Evolutionary conservation across 2,797 vertebrate species (phyloP).

Genomic region (Chiroxiphia lanceolata): DNA sequence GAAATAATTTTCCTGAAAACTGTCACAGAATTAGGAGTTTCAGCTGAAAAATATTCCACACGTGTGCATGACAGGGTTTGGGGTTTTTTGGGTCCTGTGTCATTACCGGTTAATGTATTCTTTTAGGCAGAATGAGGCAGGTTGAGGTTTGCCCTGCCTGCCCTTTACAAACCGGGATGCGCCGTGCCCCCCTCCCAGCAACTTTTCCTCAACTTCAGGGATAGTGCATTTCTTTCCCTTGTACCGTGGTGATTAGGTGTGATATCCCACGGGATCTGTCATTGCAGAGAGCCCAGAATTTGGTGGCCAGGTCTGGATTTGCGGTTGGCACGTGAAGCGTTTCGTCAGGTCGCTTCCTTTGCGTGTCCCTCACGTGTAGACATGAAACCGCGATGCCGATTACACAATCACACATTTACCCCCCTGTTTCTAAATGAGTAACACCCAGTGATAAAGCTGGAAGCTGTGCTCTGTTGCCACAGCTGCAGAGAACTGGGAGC

Average conservation of each 20-base stretch:
- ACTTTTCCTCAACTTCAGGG: not conserved
- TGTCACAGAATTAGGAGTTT: not conserved
- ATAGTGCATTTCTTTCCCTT: not conserved
- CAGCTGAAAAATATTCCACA: not conserved
- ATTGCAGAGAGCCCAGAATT: not conserved
- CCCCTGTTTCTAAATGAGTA: not conserved
- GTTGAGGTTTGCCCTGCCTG: not conserved
- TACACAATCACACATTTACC: not conserved
- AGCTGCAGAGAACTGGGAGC: conserved; percentile 11
- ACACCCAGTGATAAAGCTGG: not conserved
- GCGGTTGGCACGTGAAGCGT: not conserved
- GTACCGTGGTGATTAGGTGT: not conserved
- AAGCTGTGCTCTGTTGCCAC: not conserved
- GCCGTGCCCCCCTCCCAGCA: fast-evolving
- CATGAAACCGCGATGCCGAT: not conserved
- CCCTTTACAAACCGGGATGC: not conserved
- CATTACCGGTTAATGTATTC: not conserved
- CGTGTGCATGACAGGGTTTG: fast-evolving
- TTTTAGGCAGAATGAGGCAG: not conserved
- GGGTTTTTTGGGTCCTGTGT: not conserved
- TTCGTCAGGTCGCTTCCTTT: not conserved
- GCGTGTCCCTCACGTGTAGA: not conserved
- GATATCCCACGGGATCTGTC: not conserved
- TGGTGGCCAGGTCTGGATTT: not conserved
- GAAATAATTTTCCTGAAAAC: not conserved